These are phyloP conservation scores for Lepilemur septentrionalis DNA, from an alignment of 2,797 vertebrate species.

Conservation along the genomic window DNA sequence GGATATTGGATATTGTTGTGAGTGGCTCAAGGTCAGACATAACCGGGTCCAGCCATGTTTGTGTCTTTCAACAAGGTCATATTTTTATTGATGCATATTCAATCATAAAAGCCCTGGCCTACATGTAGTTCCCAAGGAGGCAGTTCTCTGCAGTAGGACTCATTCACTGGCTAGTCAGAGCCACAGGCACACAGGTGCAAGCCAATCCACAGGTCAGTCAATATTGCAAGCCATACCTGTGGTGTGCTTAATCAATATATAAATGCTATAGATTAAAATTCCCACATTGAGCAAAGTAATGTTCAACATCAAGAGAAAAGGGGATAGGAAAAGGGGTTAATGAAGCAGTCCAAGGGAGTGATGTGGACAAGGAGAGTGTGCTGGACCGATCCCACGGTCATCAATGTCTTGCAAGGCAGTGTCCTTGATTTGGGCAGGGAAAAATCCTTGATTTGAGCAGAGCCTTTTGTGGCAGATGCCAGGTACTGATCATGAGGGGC, in stretches of 20 bases:
- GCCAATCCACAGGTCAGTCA: neutral
- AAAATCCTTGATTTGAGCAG: no score
- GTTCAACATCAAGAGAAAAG: neutral
- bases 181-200: neutral
- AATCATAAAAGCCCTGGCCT: neutral
- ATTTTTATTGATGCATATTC: neutral
- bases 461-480: neutral
- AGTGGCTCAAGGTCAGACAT: neutral
- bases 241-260: neutral
- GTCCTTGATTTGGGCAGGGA: neutral
- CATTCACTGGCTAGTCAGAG: neutral
- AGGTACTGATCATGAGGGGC: neutral
- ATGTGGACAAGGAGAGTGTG: neutral
- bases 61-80: neutral
- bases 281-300: neutral
- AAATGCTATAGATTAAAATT: neutral
- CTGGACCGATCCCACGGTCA: neutral
- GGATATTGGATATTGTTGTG: neutral
- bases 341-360: neutral
- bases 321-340: neutral
- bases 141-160: neutral
- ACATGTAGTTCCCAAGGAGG: neutral
- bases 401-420: neutral
- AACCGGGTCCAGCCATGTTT: neutral
- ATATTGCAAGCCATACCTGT: neutral